phyloP scores from a whole-genome alignment of 2,888 invertebrate species.

The Leucozona laternaria region DNA sequence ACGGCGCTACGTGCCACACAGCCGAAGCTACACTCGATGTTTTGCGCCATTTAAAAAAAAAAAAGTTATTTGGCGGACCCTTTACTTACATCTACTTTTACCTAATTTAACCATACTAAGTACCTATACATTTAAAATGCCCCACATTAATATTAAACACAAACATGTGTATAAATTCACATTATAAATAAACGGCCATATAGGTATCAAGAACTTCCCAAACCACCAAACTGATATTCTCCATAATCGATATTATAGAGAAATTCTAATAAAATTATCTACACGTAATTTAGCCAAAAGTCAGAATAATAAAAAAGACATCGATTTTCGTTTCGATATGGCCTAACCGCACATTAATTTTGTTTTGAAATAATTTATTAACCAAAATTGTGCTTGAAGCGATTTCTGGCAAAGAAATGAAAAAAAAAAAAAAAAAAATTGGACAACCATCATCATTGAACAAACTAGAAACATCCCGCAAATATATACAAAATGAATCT shows the following conservation, averaged over 20 bases:
- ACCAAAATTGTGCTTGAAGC: neutral
- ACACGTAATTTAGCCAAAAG: neutral
- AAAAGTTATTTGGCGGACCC: too few relatives aligned
- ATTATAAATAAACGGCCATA: neutral
- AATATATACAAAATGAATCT: neutral
- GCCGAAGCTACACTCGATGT: too few relatives aligned
- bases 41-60: too few relatives aligned
- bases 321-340: neutral
- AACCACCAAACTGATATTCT: neutral
- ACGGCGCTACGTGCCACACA: too few relatives aligned
- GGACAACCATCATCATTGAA: neutral
- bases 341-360: constrained; percentile 6
- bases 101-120: neutral
- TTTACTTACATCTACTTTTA: too few relatives aligned
- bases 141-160: neutral
- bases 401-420: neutral
- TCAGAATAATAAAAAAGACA: neutral
- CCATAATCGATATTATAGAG: neutral
- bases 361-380: constrained; percentile 1
- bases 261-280: constrained; percentile 20
- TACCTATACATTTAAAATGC: neutral
- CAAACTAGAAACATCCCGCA: neutral
- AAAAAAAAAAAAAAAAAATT: neutral
- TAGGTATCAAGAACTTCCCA: neutral
- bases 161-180: neutral